Evolutionary conservation across 1,140 invertebrate species (phyloP), one percentile per base, ranked within the genome.

Genomic region (Aradophagus sp.): DNA sequence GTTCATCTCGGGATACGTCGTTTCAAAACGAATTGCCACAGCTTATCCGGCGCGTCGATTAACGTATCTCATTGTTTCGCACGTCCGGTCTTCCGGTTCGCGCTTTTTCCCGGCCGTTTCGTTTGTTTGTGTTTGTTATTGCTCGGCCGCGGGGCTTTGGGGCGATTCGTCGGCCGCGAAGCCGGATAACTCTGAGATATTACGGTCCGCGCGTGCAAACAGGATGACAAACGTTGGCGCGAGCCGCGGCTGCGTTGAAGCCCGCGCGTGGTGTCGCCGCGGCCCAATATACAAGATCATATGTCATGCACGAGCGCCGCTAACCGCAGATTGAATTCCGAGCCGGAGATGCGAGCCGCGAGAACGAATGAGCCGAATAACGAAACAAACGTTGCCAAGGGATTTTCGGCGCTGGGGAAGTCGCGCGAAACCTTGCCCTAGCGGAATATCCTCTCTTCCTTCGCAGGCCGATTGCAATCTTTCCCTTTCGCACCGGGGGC

Each of bases 241-340:
- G 61, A 66, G 55, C 53, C 29, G 67, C 41, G 73, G 55, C 50
- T 45, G 65, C 61, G 48, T 56, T 36, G 35, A 44, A 45, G 53
- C 56, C 52, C 48, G 42, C 44, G 61, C 48, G 56, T 59, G n/a
- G 32, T 52, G 73, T 78, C 74, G 59, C 67, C 72, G 36, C 61
- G 68, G 74, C n/a, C n/a, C 77, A 81, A 81, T 81, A 81, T 81
- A 76, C 73, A 72, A 77, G 79, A 81, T 81, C 79, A 79, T 81
- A 81, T 79, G 79, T 81, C 79, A 81, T 80, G 78, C 74, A 73
- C 74, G 77, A 67, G 69, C 73, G 36, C 61, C 65, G 4, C 27
- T 26, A 32, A 48, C 41, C 70, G 73, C 66, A 80, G 80, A 80
- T 80, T 80, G 76, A 81, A 81, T 80, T 81, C 75, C 80, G 70